phyloP scores from a whole-genome alignment of 2,797 vertebrate genomes.

The Coranthus polyacanthus region DNA sequence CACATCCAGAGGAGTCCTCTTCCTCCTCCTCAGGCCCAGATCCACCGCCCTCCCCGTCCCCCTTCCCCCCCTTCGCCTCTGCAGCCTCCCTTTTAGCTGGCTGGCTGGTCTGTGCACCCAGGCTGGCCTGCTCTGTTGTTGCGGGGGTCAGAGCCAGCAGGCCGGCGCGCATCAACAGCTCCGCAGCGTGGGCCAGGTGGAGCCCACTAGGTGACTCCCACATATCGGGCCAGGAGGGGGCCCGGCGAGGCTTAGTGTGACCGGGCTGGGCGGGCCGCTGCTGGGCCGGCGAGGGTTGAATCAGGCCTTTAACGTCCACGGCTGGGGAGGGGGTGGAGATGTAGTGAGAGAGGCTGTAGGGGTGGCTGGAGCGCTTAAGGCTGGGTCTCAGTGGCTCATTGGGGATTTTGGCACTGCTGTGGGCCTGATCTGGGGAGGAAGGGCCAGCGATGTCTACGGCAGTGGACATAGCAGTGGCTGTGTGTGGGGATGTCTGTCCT shows the following conservation, averaged over 20 bases:
- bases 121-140: slow-evolving; percentile 77
- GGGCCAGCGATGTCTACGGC: slow-evolving; percentile 86
- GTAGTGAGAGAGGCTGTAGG: slow-evolving; percentile 94
- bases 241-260: slow-evolving; percentile 91
- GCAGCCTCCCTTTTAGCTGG: slow-evolving; percentile 75
- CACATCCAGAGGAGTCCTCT: slow-evolving; percentile 90
- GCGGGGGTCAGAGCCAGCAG: slow-evolving; percentile 84
- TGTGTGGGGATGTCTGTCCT: slow-evolving; percentile 67
- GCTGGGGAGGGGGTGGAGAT: slow-evolving; percentile 88
- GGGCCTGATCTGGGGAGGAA: slow-evolving; percentile 89
- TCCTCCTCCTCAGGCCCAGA: slow-evolving; percentile 87
- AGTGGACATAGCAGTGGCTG: slow-evolving; percentile 81
- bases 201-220: slow-evolving; percentile 94
- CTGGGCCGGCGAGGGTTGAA: slow-evolving; percentile 91
- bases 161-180: slow-evolving; percentile 95
- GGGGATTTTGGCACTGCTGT: slow-evolving; percentile 96
- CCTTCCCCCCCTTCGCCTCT: slow-evolving; percentile 84
- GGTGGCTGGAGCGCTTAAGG: slow-evolving; percentile 92
- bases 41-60: slow-evolving; percentile 82
- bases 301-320: slow-evolving; percentile 91
- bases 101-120: slow-evolving; percentile 81
- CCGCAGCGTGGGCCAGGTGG: slow-evolving; percentile 96
- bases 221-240: slow-evolving; percentile 91
- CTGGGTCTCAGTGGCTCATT: slow-evolving; percentile 97
- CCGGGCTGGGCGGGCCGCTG: slow-evolving; percentile 89